Evolutionary conservation across 2,113 vertebrate species (phyloP).

Genomic region (Phrynosoma platyrhinos): DNA sequence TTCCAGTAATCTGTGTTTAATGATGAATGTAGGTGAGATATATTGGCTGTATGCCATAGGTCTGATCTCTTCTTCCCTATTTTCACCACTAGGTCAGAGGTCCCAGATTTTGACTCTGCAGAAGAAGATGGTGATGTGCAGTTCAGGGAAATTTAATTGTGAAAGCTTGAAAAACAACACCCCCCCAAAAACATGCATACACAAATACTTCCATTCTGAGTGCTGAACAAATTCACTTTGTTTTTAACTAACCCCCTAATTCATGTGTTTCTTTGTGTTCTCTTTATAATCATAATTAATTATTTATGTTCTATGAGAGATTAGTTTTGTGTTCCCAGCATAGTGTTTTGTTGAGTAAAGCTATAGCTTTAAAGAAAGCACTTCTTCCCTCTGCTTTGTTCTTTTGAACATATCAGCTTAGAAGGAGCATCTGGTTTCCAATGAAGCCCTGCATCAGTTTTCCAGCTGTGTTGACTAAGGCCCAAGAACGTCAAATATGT

Average conservation of each 20-base stretch:
- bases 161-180: neutral
- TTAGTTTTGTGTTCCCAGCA: slow-evolving; percentile 25
- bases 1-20: neutral
- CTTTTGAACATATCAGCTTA: slow-evolving; percentile 53
- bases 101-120: neutral
- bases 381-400: slow-evolving; percentile 25
- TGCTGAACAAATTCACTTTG: slow-evolving; percentile 6
- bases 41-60: neutral
- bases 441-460: slow-evolving; percentile 56
- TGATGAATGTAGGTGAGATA: slow-evolving; percentile 2
- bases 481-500: slow-evolving; percentile 38
- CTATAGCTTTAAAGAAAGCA: slow-evolving; percentile 5
- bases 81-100: neutral
- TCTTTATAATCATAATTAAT: slow-evolving; percentile 40
- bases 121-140: neutral
- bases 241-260: slow-evolving; percentile 13
- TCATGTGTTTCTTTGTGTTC: slow-evolving; percentile 39
- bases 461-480: slow-evolving; percentile 48
- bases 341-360: slow-evolving; percentile 53
- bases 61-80: neutral
- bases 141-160: neutral
- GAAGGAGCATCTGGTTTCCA: slow-evolving; percentile 56
- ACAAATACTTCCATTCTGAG: neutral
- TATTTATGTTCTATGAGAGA: slow-evolving; percentile 55
- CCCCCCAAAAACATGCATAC: neutral